Percentiles rank a stretch among this genome's conserved stretches.
Evolutionary conservation across 2,797 vertebrate species (phyloP).

Genomic region (Danio tinwini): DNA sequence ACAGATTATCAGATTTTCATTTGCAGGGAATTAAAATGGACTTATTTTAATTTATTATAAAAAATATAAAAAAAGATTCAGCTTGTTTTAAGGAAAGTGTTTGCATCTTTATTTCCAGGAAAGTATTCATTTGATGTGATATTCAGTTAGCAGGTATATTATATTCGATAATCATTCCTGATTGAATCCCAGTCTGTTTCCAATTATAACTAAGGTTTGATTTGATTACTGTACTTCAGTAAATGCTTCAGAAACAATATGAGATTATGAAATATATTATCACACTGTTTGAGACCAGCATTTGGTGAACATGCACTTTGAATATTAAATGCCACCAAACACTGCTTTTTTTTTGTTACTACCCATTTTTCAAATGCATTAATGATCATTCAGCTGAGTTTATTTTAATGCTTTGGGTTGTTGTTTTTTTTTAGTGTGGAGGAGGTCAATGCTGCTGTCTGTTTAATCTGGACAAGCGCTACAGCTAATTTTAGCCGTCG

Average conservation of each 20-base stretch:
- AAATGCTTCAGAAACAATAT: background rate
- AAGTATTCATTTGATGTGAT: background rate
- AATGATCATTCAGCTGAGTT: constrained; percentile 27
- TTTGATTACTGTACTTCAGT: background rate
- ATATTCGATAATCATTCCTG: background rate
- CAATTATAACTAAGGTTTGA: background rate
- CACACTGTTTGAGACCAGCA: background rate
- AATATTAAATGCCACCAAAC: constrained; percentile 5
- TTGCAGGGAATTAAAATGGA: background rate
- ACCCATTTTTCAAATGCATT: background rate
- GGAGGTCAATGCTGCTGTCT: constrained; percentile 39
- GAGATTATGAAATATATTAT: constrained; percentile 32
- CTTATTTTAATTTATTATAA: background rate
- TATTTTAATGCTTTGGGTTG: constrained; percentile 41
- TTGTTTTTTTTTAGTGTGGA: constrained; percentile 43
- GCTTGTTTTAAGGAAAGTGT: background rate
- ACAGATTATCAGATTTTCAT: background rate
- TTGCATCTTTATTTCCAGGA: constrained; percentile 1
- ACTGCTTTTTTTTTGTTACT: constrained; percentile 25
- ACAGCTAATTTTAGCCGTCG: constrained; percentile 44
- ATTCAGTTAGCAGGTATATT: background rate
- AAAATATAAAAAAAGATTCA: background rate
- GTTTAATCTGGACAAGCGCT: constrained; percentile 37
- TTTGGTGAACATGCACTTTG: constrained; percentile 7
- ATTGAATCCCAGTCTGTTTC: constrained; percentile 1